Percentiles rank a stretch among this genome's conserved stretches.
Conservation (phyloP, 2,797 vertebrate species). For the Rhinogobio ventralis region DNA sequence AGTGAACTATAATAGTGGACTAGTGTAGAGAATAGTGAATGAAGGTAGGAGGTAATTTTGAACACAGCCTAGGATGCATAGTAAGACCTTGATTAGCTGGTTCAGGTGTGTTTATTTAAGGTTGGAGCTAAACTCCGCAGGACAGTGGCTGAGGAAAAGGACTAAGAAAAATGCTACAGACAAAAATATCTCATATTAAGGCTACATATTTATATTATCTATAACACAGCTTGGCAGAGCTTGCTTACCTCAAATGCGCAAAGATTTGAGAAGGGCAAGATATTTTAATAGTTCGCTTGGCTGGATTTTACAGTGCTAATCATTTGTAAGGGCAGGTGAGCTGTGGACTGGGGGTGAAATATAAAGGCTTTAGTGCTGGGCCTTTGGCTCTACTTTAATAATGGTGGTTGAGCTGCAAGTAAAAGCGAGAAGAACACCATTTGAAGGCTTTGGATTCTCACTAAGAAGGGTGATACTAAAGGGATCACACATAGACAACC, state of each 20-base stretch:
- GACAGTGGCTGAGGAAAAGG: neutral
- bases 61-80: neutral
- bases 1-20: too few species aligned
- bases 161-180: neutral
- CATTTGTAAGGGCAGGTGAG: conserved; percentile 31
- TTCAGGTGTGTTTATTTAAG: neutral
- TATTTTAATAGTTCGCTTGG: conserved; percentile 45
- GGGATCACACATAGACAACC: conserved; percentile 23
- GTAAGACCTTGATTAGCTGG: neutral
- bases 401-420: conserved; percentile 40
- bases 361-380: conserved; percentile 33
- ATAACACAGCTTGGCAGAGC: conserved; percentile 24
- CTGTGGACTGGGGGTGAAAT: conserved; percentile 43
- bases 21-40: neutral
- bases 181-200: neutral
- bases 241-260: conserved; percentile 23
- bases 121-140: neutral
- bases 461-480: conserved; percentile 34
- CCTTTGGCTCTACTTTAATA: conserved; percentile 32
- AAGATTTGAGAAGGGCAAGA: conserved; percentile 21
- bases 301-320: conserved; percentile 34
- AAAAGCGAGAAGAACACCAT: conserved; percentile 18
- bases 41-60: neutral
- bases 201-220: conserved; percentile 23
- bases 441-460: conserved; percentile 30